Conservation (phyloP, 2,797 vertebrate genomes). For the Cuculus canorus region DNA sequence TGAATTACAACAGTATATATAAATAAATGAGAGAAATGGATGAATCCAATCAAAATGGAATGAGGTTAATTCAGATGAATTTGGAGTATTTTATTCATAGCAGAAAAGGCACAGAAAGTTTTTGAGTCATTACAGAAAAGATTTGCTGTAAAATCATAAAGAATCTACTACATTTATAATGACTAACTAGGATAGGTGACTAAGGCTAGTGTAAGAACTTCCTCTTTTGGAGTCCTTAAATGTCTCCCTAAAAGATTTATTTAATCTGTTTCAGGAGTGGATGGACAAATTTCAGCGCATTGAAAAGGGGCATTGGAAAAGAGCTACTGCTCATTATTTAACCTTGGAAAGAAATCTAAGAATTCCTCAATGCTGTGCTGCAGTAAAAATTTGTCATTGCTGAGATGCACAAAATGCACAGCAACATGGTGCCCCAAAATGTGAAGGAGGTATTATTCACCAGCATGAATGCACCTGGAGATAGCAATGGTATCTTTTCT, state of each 20-base stretch:
- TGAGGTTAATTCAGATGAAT: neutral
- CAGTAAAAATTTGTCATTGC: neutral
- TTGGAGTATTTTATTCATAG: neutral
- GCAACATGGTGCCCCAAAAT: accelerated
- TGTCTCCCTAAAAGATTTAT: neutral
- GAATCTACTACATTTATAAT: neutral
- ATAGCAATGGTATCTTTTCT: neutral
- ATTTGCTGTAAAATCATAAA: neutral
- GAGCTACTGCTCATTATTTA: neutral
- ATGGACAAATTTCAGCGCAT: neutral
- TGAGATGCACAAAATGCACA: neutral
- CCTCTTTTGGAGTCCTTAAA: neutral
- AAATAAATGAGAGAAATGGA: neutral
- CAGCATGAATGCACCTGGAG: neutral
- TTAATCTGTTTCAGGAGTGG: neutral
- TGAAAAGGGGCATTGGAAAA: neutral
- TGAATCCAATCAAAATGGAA: neutral
- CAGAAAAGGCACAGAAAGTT: neutral
- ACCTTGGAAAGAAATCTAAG: neutral
- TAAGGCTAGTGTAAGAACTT: neutral
- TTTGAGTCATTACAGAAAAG: neutral
- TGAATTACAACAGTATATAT: neutral
- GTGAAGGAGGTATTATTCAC: neutral
- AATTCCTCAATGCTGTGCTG: neutral
- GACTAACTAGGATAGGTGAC: neutral